phyloP scores from a whole-genome alignment of 2,888 invertebrate species.

The Rhamnusium bicolor region DNA sequence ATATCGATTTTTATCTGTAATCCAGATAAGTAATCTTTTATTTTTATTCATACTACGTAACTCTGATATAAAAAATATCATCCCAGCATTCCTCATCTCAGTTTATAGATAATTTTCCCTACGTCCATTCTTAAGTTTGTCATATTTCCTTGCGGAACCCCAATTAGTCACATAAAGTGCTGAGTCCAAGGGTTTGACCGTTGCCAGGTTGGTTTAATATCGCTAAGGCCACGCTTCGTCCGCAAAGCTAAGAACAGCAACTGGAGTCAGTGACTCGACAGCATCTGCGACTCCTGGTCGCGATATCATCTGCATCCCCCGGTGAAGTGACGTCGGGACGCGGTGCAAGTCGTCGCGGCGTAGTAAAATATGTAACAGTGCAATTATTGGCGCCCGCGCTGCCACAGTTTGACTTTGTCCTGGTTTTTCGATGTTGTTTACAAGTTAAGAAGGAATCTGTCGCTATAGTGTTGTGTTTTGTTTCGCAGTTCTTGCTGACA shows the following conservation, averaged over 20 bases:
- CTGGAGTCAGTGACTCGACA: conserved; percentile 64
- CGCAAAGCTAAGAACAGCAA: conserved; percentile 52
- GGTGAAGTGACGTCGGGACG: conserved; percentile 36
- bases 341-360: conserved; percentile 34
- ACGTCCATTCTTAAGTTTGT: background rate
- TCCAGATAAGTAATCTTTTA: background rate
- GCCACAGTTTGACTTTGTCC: conserved; percentile 3
- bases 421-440: background rate
- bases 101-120: background rate
- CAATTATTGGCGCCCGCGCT: conserved; percentile 32
- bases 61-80: background rate
- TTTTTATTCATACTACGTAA: background rate
- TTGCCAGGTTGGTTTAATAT: conserved; percentile 52
- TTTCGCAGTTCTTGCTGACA: conserved; percentile 18
- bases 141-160: conserved; percentile 42
- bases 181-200: conserved; percentile 50
- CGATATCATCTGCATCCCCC: conserved; percentile 45
- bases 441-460: conserved; percentile 8
- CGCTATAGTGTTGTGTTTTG: conserved; percentile 17
- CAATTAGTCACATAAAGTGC: conserved; percentile 34
- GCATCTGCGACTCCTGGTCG: conserved; percentile 58
- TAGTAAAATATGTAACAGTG: conserved; percentile 34
- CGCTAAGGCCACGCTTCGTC: conserved; percentile 57
- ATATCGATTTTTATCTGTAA: background rate
- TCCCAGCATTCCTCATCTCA: background rate